Evolutionary conservation across 2,797 vertebrate species (phyloP), one percentile per base, ranked within the genome.

Genomic region (Eidolon dupreanum): DNA sequence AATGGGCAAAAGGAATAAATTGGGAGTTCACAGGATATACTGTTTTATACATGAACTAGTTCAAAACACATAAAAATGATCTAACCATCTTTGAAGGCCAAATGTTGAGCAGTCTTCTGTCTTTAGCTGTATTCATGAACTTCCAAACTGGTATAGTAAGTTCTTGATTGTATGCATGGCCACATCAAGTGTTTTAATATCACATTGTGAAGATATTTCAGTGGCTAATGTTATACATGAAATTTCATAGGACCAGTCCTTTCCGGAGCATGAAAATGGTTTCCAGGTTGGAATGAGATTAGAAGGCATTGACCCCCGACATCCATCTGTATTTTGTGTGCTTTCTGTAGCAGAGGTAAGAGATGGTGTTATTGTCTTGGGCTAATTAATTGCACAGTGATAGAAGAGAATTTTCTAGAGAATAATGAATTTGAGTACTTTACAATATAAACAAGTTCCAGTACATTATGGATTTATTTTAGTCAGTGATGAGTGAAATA

Each of bases 241-340:
- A 84, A 84, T 96, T 92, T 65, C 24, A 2, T 53, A 97, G 94
- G 96, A 91, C 51, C 99, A 99, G 94, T 98, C 97, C 26, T 98
- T 98, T 95, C 98, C 98, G 22, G 96, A 97, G 53, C 97, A 91
- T 78, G 98, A 97, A 96, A 98, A 97, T 96, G 98, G 98, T 36
- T 99, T 99, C 97, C 98, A 98, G 94, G 97, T 98, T 83, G 99
- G 98, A 61, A 99, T 99, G 99, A 98, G 98, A 95, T 95, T 99
- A 88, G 99, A 99, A 96, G 99, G 99, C 13, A 77, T 99, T 26
- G 98, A 99, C 95, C 99, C 98, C 0, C 97, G 98, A 57, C 99
- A 99, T 74, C 98, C 98, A 1, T 99, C 99, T 73, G 98, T 99
- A 97, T 98, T 99, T 96, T 99, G 99, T 95, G 98, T 99, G 91